A percentile compares a stretch with the other conserved stretches of the same genome.
These are phyloP conservation scores for Acronicta leporina DNA, from an alignment of 2,888 invertebrate genomes.

Conservation along the genomic window DNA sequence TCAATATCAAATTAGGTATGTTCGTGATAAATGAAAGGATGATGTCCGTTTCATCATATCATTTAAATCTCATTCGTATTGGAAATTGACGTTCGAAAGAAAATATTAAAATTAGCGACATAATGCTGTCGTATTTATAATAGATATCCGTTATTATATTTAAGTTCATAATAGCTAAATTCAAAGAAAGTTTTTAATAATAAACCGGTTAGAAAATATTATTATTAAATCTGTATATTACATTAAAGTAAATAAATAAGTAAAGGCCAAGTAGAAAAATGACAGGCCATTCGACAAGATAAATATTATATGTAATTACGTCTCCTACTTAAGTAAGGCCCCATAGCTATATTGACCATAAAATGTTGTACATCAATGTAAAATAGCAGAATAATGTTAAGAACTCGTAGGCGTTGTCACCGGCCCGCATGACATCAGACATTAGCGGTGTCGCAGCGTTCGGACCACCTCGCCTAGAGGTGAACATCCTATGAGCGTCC, in stretches of 20 bases:
- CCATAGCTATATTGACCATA: no score
- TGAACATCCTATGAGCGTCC: conserved; percentile 80
- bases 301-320: no score
- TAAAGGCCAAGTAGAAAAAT: no score
- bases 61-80: conserved; percentile 50
- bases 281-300: no score
- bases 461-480: conserved; percentile 64
- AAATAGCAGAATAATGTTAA: conserved; percentile 46
- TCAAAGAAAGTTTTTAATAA: neutral
- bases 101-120: conserved; percentile 18
- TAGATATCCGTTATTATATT: neutral
- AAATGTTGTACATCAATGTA: conserved; percentile 43
- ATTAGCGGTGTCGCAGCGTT: conserved; percentile 63
- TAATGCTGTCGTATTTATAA: neutral
- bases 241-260: no score
- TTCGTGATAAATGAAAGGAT: conserved; percentile 60
- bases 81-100: conserved; percentile 21
- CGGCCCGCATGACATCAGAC: conserved; percentile 78
- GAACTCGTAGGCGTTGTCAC: conserved; percentile 57
- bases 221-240: no score
- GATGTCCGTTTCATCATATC: conserved; percentile 56
- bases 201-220: no score
- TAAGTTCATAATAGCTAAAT: neutral
- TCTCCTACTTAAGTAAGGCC: no score
- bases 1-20: conserved; percentile 39